Evolutionary conservation across 2,888 invertebrate genomes (phyloP).

Genomic region (Tenthredo amoena): DNA sequence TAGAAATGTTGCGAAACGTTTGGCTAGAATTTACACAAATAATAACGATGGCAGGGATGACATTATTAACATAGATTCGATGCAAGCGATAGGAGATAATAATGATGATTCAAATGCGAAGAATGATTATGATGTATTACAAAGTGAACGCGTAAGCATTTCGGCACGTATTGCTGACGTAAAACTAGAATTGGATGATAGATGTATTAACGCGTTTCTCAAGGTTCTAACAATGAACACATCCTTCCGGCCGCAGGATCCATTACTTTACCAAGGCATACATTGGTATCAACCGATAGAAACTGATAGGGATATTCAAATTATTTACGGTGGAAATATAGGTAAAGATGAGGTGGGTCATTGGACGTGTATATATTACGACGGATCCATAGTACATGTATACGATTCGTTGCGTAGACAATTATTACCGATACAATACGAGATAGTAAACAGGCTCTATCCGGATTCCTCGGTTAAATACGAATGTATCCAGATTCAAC

Average conservation of each 20-base stretch:
- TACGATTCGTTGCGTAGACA: neutral
- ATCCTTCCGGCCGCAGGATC: neutral
- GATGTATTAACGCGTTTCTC: conserved; percentile 23
- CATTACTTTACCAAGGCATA: neutral
- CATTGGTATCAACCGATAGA: neutral
- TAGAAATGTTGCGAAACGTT: too few species aligned
- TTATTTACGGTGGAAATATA: neutral
- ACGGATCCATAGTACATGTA: conserved; percentile 29
- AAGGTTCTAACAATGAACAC: neutral
- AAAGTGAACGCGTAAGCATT: too few species aligned
- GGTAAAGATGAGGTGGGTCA: conserved; percentile 8
- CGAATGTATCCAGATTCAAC: conserved; percentile 21
- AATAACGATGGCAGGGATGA: too few species aligned
- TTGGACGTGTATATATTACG: conserved; percentile 26
- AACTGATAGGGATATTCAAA: conserved; percentile 8
- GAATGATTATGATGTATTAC: too few species aligned
- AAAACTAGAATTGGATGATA: neutral
- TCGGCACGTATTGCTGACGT: neutral
- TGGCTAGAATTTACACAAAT: too few species aligned
- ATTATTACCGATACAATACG: conserved; percentile 14
- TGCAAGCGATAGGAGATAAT: too few species aligned
- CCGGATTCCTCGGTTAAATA: neutral
- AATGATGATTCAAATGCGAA: too few species aligned
- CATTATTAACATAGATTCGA: too few species aligned
- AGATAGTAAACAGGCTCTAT: neutral